phyloP scores from a whole-genome alignment of 2,113 vertebrate species.

The Anolis sagrei region DNA sequence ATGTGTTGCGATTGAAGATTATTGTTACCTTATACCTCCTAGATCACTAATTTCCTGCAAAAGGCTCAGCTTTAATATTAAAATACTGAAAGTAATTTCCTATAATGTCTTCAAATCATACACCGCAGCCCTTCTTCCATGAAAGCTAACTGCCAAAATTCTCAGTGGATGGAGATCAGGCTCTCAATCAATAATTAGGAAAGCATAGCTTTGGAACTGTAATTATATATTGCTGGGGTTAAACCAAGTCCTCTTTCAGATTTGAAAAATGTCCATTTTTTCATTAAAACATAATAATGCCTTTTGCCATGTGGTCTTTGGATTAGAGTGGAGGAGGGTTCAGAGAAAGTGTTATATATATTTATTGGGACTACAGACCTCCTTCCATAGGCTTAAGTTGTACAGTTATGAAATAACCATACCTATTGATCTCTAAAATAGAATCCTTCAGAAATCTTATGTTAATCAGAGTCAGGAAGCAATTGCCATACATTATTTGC shows the following conservation, averaged over 20 bases:
- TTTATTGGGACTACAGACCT: not conserved
- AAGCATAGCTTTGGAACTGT: not conserved
- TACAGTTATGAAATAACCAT: not conserved
- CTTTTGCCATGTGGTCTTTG: constrained; percentile 12
- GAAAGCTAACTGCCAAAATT: not conserved
- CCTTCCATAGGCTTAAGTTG: not conserved
- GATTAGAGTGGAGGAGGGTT: not conserved
- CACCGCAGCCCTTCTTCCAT: not conserved
- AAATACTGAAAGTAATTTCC: constrained; percentile 24
- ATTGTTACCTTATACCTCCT: constrained; percentile 19
- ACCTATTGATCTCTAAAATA: not conserved
- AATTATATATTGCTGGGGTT: constrained; percentile 6
- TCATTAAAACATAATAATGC: constrained; percentile 16
- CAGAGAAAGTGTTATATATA: not conserved
- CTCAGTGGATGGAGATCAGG: not conserved
- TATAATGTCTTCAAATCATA: not conserved
- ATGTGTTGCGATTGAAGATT: not conserved
- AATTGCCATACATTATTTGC: not conserved
- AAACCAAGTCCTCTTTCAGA: not conserved
- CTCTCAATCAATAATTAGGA: not conserved
- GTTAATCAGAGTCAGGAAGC: not conserved
- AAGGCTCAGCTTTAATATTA: constrained; percentile 1
- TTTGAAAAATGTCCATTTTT: constrained; percentile 11
- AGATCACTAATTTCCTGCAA: constrained; percentile 21
- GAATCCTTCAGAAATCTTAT: not conserved